These are phyloP conservation scores for Ormyrus nitidulus DNA, from an alignment of 2,888 invertebrate genomes.

Conservation along the genomic window DNA sequence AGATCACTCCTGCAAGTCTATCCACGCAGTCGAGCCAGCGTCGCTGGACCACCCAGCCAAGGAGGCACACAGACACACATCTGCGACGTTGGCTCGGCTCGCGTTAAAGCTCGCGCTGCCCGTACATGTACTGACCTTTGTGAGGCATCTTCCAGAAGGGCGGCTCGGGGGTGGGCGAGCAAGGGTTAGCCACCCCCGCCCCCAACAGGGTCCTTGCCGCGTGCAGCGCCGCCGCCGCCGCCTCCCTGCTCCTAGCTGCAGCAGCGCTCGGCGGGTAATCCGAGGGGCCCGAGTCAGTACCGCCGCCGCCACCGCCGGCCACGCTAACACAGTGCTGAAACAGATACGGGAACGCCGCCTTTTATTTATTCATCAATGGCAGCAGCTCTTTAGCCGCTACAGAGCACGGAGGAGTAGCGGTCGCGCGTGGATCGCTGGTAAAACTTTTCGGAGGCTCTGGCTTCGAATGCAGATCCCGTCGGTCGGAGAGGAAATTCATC, in stretches of 20 bases:
- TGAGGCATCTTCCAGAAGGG: constrained; percentile 92
- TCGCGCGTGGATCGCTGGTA: too few species aligned
- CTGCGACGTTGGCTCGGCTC: too few species aligned
- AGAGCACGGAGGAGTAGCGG: too few species aligned
- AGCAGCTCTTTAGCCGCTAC: too few species aligned
- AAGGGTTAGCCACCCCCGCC: constrained; percentile 81
- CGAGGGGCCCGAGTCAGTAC: constrained; percentile 76
- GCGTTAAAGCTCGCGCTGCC: too few species aligned
- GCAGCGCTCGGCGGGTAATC: constrained; percentile 73
- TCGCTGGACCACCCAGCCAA: too few species aligned
- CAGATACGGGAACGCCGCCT: background rate
- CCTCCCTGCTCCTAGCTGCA: constrained; percentile 75
- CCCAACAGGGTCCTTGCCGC: constrained; percentile 77
- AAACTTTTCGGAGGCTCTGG: too few species aligned
- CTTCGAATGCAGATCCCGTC: too few species aligned
- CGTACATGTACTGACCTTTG: constrained; percentile 81
- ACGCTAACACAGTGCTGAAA: constrained; percentile 75
- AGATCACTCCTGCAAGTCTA: too few species aligned
- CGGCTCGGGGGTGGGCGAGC: constrained; percentile 85
- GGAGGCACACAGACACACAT: too few species aligned
- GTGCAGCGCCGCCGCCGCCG: constrained; percentile 77
- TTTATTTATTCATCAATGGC: constrained; percentile 6
- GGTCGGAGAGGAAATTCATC: too few species aligned
- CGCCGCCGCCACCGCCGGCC: constrained; percentile 74
- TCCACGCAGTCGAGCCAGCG: too few species aligned